A percentile compares a stretch with the other conserved stretches of the same genome.
Evolutionary conservation across 1,140 invertebrate genomes (phyloP).

Genomic region (Diplogasteroides magnus): DNA sequence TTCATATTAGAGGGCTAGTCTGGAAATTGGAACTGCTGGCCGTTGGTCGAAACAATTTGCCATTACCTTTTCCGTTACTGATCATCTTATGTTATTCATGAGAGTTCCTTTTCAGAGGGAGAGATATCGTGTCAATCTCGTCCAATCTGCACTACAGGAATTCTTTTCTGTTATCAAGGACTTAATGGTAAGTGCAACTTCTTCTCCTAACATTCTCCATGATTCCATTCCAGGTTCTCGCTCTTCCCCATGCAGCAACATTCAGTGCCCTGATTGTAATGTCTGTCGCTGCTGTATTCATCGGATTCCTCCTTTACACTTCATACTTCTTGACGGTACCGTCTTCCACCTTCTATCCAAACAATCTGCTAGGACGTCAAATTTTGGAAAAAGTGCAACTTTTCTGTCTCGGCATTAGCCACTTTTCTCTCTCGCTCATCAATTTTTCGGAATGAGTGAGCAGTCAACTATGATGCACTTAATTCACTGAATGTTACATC

Average conservation of each 20-base stretch:
- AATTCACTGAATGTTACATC: no score
- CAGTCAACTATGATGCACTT: no score
- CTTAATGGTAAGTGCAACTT: constrained; percentile 21
- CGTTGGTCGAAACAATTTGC: no score
- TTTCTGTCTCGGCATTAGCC: no score
- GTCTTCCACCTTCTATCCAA: no score
- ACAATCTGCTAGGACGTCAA: no score
- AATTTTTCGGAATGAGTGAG: no score
- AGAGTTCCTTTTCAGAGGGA: constrained; percentile 4
- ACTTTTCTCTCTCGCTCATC: no score
- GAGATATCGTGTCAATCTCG: constrained; percentile 25
- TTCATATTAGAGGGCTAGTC: no score
- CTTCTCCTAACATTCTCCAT: not conserved
- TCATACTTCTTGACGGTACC: constrained; percentile 32
- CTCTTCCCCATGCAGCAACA: constrained; percentile 29
- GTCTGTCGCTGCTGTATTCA: constrained; percentile 27
- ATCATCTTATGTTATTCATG: not conserved
- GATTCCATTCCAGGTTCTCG: constrained; percentile 22
- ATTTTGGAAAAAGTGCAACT: no score
- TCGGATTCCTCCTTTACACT: constrained; percentile 34
- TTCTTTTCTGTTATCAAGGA: constrained; percentile 40
- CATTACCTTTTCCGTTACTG: not conserved
- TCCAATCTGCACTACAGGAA: constrained; percentile 31
- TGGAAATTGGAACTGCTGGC: no score
- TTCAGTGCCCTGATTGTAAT: constrained; percentile 36